A percentile compares a stretch with the other conserved stretches of the same genome.
Conservation (phyloP, 2,888 invertebrate genomes). For the Onchidella celtica region DNA sequence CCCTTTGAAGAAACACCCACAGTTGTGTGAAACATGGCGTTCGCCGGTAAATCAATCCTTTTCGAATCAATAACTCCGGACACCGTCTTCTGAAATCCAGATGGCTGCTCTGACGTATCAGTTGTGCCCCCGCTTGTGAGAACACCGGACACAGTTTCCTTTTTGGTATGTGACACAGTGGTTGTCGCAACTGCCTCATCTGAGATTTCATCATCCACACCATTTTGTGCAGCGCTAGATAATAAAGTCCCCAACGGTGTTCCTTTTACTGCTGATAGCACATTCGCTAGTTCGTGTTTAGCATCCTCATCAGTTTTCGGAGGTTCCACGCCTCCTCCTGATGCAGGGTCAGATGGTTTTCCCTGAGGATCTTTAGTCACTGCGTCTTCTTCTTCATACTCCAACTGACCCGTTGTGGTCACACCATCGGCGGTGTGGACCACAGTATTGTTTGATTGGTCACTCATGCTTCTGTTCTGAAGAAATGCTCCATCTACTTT, state of each 20-base stretch:
- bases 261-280: constrained; percentile 38
- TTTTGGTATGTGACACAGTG: constrained; percentile 43
- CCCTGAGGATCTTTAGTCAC: constrained; percentile 46
- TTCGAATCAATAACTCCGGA: constrained; percentile 36
- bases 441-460: not conserved
- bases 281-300: constrained; percentile 47
- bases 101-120: not conserved
- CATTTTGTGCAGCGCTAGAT: too few relatives aligned
- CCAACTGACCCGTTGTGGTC: constrained; percentile 23
- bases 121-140: constrained; percentile 40
- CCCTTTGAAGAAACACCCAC: constrained; percentile 35
- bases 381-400: constrained; percentile 48
- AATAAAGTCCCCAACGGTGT: not conserved
- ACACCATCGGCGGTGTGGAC: constrained; percentile 20
- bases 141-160: constrained; percentile 34
- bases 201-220: not conserved
- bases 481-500: not conserved
- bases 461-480: not conserved
- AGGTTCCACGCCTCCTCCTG: not conserved
- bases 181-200: constrained; percentile 56
- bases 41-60: constrained; percentile 2
- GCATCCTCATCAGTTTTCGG: constrained; percentile 38
- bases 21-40: constrained; percentile 33
- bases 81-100: constrained; percentile 43
- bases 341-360: constrained; percentile 36